Percentiles rank a stretch among this genome's conserved stretches.
Conservation (phyloP, 2,113 vertebrate genomes). For the Dromaius novaehollandiae region DNA sequence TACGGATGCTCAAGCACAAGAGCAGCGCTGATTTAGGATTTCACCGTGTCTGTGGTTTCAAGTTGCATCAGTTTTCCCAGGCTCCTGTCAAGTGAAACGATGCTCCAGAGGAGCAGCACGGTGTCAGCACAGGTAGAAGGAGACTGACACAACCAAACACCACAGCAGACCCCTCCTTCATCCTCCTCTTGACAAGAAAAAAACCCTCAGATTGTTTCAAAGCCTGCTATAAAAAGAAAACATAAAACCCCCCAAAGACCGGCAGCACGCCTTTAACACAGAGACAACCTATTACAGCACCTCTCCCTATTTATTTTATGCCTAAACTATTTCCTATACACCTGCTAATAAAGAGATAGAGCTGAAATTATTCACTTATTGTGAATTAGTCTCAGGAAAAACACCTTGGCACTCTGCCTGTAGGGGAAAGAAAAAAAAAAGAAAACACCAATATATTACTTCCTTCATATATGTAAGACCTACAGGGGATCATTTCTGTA, state of each 20-base stretch:
- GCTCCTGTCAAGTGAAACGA: background rate
- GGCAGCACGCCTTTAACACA: background rate
- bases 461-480: slow-evolving; percentile 12
- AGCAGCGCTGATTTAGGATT: background rate
- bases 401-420: slow-evolving; percentile 18
- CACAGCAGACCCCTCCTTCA: background rate
- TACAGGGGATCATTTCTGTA: slow-evolving; percentile 11
- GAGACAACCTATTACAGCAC: background rate
- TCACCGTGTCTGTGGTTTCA: background rate
- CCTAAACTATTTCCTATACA: slow-evolving; percentile 32
- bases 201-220: background rate
- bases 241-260: background rate
- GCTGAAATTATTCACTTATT: slow-evolving; percentile 21
- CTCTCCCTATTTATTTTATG: slow-evolving; percentile 23
- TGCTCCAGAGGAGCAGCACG: background rate
- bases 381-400: background rate
- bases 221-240: background rate
- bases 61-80: background rate
- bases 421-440: background rate
- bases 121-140: background rate
- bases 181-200: background rate
- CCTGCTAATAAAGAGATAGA: background rate
- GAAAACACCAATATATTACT: slow-evolving; percentile 37
- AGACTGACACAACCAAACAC: background rate
- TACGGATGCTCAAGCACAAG: background rate